Conservation (phyloP, 2,888 invertebrate species). For the Heteropelma amictum region DNA sequence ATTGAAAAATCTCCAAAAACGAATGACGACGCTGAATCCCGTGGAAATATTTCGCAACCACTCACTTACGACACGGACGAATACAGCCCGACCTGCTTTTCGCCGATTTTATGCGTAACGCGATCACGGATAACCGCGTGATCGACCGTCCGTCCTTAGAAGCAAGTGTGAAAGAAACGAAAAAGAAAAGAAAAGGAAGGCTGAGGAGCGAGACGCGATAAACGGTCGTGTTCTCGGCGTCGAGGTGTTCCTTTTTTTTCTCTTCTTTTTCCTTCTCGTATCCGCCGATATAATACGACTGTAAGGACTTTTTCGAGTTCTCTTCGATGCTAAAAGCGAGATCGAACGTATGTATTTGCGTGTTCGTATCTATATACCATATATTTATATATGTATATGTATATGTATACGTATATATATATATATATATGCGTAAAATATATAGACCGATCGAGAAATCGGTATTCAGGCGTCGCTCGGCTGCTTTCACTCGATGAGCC, state of each 20-base stretch:
- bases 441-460: constrained; percentile 31
- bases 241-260: constrained; percentile 34
- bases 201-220: constrained; percentile 54
- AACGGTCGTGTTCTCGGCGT: constrained; percentile 58
- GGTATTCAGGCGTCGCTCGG: constrained; percentile 2
- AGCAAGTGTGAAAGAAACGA: constrained; percentile 40
- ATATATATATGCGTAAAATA: not conserved
- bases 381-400: too few species aligned
- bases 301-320: too few species aligned
- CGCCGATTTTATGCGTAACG: constrained; percentile 31
- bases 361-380: too few species aligned
- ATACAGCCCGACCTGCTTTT: too few species aligned
- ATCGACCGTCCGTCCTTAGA: constrained; percentile 46
- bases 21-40: too few species aligned
- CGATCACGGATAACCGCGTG: constrained; percentile 43
- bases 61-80: too few species aligned
- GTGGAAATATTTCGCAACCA: too few species aligned
- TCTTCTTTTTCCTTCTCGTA: too few species aligned
- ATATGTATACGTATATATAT: constrained; percentile 1
- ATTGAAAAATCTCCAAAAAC: too few species aligned
- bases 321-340: too few species aligned
- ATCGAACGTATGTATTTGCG: too few species aligned
- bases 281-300: too few species aligned
- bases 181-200: not conserved
- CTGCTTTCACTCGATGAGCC: constrained; percentile 4